Conservation (phyloP, 2,797 vertebrate genomes). For the Cottoperca gobio region DNA sequence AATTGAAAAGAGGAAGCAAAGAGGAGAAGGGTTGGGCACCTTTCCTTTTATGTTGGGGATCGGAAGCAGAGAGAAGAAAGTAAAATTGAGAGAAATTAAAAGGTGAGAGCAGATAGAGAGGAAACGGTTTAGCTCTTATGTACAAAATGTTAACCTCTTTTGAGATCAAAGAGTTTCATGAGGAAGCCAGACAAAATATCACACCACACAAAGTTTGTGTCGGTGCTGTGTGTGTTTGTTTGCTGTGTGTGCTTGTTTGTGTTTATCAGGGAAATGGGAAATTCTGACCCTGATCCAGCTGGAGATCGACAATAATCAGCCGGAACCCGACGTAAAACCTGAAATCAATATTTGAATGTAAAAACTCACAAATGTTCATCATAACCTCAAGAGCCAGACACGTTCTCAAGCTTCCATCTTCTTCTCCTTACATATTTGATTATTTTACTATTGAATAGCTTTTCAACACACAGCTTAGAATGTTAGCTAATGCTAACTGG, state of each 20-base stretch:
- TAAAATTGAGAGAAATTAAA: conserved; percentile 70
- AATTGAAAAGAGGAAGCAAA: conserved; percentile 50
- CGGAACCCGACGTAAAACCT: neutral
- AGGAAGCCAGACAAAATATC: conserved; percentile 30
- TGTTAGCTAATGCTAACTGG: neutral
- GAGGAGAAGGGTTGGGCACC: conserved; percentile 39
- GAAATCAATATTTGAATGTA: neutral
- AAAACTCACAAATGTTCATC: neutral
- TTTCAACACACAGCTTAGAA: neutral
- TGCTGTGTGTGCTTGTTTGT: conserved; percentile 26
- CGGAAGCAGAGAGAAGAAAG: conserved; percentile 36
- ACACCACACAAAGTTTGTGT: conserved; percentile 11
- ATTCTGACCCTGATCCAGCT: neutral
- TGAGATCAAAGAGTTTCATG: conserved; percentile 63
- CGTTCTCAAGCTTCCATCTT: neutral
- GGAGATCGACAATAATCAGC: neutral
- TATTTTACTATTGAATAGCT: no score
- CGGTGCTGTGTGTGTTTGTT: conserved; percentile 11
- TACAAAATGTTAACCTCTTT: conserved; percentile 63
- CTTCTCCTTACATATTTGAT: neutral
- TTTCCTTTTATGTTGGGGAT: conserved; percentile 70
- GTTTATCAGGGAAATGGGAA: conserved; percentile 6
- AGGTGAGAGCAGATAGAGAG: conserved; percentile 50
- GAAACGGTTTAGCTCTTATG: conserved; percentile 58
- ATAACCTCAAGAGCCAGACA: no score